A percentile compares a stretch with the other conserved stretches of the same genome.
phyloP scores from a whole-genome alignment of 2,113 vertebrate genomes.

The Cervus canadensis region DNA sequence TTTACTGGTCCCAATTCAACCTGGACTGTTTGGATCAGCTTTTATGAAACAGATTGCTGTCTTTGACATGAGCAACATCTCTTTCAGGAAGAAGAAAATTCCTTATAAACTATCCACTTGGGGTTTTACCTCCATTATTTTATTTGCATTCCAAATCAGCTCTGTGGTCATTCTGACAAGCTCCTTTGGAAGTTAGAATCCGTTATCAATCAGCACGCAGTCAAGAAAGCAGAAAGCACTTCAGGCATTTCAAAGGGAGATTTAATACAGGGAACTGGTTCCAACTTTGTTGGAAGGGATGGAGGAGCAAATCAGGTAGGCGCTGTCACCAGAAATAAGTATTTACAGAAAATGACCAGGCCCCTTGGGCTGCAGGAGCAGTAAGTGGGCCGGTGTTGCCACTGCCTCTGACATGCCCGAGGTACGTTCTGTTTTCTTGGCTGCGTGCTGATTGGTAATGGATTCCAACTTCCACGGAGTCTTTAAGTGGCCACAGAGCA shows the following conservation, averaged over 20 bases:
- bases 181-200: background rate
- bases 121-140: background rate
- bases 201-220: background rate
- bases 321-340: background rate
- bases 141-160: constrained; percentile 14
- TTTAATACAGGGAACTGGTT: background rate
- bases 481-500: background rate
- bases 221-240: background rate
- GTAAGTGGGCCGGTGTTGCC: background rate
- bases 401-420: background rate
- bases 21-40: background rate
- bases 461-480: background rate
- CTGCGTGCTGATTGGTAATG: background rate
- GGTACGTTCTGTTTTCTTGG: background rate
- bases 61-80: background rate
- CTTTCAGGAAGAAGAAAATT: background rate
- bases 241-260: background rate
- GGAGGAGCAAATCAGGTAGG: background rate
- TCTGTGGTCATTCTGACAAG: constrained; percentile 20
- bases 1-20: background rate
- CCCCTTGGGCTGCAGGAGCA: background rate
- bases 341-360: background rate
- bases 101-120: constrained; percentile 2
- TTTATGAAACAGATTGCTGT: background rate
- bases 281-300: background rate